Base-by-base conservation (phyloP, 2,888 invertebrate species). In the Corythucha ciliata region DNA sequence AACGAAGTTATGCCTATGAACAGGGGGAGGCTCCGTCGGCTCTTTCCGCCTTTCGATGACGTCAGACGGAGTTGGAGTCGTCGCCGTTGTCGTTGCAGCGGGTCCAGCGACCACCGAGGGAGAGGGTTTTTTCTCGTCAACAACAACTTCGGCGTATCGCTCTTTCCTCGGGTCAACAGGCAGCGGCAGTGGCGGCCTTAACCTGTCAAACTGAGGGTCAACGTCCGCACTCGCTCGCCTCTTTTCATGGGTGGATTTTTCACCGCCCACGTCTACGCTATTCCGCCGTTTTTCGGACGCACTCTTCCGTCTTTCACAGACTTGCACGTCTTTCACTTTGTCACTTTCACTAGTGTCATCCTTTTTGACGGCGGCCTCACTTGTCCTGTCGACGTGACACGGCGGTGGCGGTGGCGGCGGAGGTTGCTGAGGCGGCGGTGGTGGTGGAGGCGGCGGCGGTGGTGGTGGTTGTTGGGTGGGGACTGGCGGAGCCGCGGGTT, bases 211-310 rank as follows among this genome's bases (percentile, higher is more conserved):
- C 18, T 33, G 14, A 24, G 51, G 51, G 16, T 57, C 57, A 39
- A 29, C 26, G 37, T 60, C 60, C 25, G 54, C 55, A 56, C 60
- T 60, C 32, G 48, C 57, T 52, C 67, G 68, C 32, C 66, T 61
- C 48, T 65, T 65, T 62, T 64, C 65, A 62, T 63, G 58, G n/a
- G n/a, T n/a, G n/a, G n/a, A n/a, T 2, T 66, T 67, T 25, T 59
- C 57, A 27, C 63, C 65, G 47, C 55, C 52, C 12, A 64, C 63
- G 45, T 69, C 69, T 54, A 66, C 63, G 57, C 63, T 66, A 36
- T 68, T 67, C 53, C 67, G 60, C 51, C 62, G 58, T 51, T 59
- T 59, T 51, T 59, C 58, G 46, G 57, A 50, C 41, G 51, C 58
- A 54, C 59, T 58, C 57, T 60, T 61, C 34, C 61, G 58, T 48